Evolutionary conservation across 2,888 invertebrate genomes (phyloP).

Genomic region (Synergus laeviventris): DNA sequence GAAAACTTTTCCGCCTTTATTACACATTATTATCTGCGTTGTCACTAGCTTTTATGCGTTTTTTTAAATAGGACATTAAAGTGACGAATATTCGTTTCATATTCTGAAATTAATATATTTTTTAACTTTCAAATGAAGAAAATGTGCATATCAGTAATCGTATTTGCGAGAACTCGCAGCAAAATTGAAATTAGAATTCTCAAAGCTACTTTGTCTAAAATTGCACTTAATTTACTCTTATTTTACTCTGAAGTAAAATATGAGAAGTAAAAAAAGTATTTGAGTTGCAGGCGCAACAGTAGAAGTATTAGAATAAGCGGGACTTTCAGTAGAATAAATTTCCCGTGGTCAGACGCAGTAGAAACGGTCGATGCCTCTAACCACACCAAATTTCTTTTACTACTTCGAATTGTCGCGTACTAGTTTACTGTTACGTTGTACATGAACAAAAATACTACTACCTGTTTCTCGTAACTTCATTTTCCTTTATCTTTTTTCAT

Average conservation of each 20-base stretch:
- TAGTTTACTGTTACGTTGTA: background rate
- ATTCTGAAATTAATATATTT: no score
- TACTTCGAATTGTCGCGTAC: conserved; percentile 4
- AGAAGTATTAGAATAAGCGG: background rate
- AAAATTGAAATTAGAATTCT: conserved; percentile 12
- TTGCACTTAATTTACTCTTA: background rate
- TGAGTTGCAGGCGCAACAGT: conserved; percentile 6
- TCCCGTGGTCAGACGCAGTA: conserved; percentile 4
- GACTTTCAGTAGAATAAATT: conserved; percentile 12
- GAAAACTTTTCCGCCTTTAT: background rate
- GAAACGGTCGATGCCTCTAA: background rate
- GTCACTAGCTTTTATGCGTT: background rate
- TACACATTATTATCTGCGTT: background rate
- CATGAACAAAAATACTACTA: background rate
- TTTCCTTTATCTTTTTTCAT: background rate
- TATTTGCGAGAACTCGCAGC: background rate
- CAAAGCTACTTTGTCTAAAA: background rate
- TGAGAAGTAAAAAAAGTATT: background rate
- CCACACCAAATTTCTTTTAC: background rate
- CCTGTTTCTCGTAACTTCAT: background rate
- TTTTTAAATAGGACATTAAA: no score
- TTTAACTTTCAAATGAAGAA: no score
- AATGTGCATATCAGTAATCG: background rate
- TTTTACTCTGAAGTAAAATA: background rate
- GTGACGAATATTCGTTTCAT: no score